Evolutionary conservation across 2,888 invertebrate species (phyloP).

Genomic region (Ormyrus rosae): DNA sequence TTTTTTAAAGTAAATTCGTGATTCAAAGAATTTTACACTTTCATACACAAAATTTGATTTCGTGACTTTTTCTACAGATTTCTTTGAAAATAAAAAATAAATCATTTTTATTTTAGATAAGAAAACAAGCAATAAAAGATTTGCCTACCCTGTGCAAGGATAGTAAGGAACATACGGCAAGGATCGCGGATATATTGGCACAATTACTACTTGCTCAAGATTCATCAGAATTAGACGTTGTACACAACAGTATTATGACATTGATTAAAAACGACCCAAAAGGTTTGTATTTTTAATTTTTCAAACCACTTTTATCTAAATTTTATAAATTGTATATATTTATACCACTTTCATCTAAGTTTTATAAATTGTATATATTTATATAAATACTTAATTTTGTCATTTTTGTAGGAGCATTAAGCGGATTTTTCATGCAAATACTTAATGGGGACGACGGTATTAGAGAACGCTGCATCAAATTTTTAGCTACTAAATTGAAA

Average conservation of each 20-base stretch:
- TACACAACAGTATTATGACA: constrained; percentile 88
- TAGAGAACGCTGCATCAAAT: constrained; percentile 91
- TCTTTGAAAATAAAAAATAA: background rate
- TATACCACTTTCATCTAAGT: background rate
- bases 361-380: constrained; percentile 17
- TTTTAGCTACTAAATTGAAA: constrained; percentile 89
- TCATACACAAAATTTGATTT: background rate
- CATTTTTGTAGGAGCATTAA: constrained; percentile 78
- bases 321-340: background rate
- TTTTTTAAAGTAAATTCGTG: background rate
- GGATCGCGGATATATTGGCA: constrained; percentile 93
- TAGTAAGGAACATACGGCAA: constrained; percentile 87
- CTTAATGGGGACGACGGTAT: constrained; percentile 84
- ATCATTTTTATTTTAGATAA: constrained; percentile 80
- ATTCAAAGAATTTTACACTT: background rate
- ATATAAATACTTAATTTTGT: background rate
- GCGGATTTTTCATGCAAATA: constrained; percentile 84
- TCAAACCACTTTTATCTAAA: constrained; percentile 4
- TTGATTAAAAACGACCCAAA: constrained; percentile 86
- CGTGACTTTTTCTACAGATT: background rate
- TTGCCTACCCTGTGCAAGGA: constrained; percentile 92
- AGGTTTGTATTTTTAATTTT: constrained; percentile 69
- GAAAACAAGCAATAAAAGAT: constrained; percentile 95
- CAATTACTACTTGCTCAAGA: constrained; percentile 94
- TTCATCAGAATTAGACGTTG: constrained; percentile 87